Base-by-base conservation (phyloP, 2,113 vertebrate genomes). In the Nycticryphes semicollaris region DNA sequence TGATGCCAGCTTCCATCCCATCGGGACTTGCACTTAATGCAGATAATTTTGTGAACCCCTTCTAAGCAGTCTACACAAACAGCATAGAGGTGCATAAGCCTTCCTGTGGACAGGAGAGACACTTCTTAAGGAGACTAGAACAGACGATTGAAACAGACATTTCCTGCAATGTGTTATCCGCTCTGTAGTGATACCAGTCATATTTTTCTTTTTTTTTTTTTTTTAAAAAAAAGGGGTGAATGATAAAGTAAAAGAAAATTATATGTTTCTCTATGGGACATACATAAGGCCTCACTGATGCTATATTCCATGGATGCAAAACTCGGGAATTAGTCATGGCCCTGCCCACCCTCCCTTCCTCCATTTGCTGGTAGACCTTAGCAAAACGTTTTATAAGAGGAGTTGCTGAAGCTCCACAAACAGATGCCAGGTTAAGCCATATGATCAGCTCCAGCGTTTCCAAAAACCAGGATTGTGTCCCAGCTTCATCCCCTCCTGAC, bases 1-100 rank as follows among this genome's bases (percentile, higher is more conserved):
- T 99, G 99, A 97, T 99, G 99, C 99, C 99, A 99, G 98, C 99
- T 99, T 95, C 99, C 99, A 67, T 99, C 99, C 99, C 99, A 99
- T 37, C 99, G 98, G 4, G 99, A 99, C 97, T 99, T 99, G 98
- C 99, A 99, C 97, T 99, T 99, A 98, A 99, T 99, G 98, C 99
- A 99, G 96, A 99, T 99, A 84, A 99, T 99, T 98, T 99, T 99
- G 98, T 99, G 99, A 97, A 99, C 99, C 22, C 99, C 99, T 96
- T 99, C 99, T 97, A 99, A 97, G 98, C 99, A 99, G 98, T 99
- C 99, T 97, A 99, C 99, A 22, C 99, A 99, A 94, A 99, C 98
- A 92, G 99, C 99, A 47, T 99, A 99, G 92, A 99, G 98, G 97
- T 99, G 99, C 99, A 99, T 99, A 95, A 99, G 98, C 97, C 99